Evolutionary conservation across 37 sponge, comb jelly and placozoan genomes (phyloP), one percentile per base, ranked within the genome.

Genomic region (Halichondria panicea): DNA sequence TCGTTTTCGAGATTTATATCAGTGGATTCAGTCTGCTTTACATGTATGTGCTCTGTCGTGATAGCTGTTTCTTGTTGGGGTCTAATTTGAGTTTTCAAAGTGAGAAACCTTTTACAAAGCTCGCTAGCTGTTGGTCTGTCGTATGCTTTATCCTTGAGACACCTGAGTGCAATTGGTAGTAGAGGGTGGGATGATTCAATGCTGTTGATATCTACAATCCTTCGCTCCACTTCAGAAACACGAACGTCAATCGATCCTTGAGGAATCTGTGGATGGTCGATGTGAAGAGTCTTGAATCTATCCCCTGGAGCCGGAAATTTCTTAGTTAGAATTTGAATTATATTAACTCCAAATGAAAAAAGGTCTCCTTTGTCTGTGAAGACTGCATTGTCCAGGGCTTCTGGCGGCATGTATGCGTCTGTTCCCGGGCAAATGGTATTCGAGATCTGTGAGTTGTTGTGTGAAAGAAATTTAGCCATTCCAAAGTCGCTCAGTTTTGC

Each of bases 401-500:
- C 78, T 5, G 78, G 78, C 34, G 78, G 68, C 78, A 78, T 66
- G 55, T 78, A 78, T 4, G 32, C 53, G 25, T 53, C 55, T n/a
- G 45, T 63, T 32, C 66, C 66, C 0, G 77, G 64, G 34, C 64
- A 63, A 28, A 27, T 37, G 50, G 61, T 42, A 1, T 24, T 2
- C 1, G 24, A 21, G 34, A 28, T 21, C 41, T 21, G 8, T 22
- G 19, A 24, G 4, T 7, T 35, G 4, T 46, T 50, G n/a, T 36
- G 39, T 27, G 36, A 55, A 33, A 31, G 19, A 7, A 78, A 40
- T 30, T 50, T 50, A 33, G 84, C 34, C 57, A 75, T 63, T 60
- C 71, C 76, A 55, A 83, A 72, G 52, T 83, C 84, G 44, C 77
- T 58, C 5, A 83, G 59, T 53, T 83, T 83, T 15, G 76, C 84